These are phyloP conservation scores for Eriocheir sinensis DNA, from an alignment of 1,140 invertebrate species.

Conservation along the genomic window DNA sequence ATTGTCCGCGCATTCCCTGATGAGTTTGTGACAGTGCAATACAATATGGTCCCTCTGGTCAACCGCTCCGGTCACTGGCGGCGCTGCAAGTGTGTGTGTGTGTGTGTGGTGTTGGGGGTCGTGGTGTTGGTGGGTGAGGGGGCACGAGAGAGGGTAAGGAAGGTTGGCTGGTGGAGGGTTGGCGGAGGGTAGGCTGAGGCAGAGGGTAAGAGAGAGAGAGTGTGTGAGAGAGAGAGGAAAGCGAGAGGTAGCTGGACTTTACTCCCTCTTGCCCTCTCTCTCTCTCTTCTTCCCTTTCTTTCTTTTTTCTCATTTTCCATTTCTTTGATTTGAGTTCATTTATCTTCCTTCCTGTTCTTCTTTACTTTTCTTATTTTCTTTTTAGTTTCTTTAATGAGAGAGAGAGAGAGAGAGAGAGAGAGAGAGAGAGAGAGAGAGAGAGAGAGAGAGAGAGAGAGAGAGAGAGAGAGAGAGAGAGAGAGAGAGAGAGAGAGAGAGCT, in stretches of 20 bases:
- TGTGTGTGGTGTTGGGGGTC: neutral
- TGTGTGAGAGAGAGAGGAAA: constrained; percentile 10
- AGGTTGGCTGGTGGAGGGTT: constrained; percentile 10
- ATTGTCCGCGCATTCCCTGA: constrained; percentile 78
- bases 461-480: neutral
- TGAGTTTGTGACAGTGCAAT: constrained; percentile 78
- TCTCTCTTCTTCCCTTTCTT: neutral
- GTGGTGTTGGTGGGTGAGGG: neutral
- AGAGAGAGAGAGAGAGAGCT: too few species aligned
- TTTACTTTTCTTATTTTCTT: too few species aligned
- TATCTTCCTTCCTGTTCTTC: too few species aligned
- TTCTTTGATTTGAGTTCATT: too few species aligned
- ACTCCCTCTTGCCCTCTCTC: neutral
- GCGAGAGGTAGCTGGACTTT: neutral
- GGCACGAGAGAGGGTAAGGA: neutral
- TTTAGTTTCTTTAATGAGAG: too few species aligned
- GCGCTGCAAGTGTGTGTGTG: constrained; percentile 64
- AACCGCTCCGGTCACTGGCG: constrained; percentile 48
- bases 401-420: neutral
- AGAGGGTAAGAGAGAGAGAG: constrained; percentile 33
- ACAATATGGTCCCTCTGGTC: constrained; percentile 76
- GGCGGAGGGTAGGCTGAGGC: constrained; percentile 14
- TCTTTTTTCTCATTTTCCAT: neutral
- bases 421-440: neutral
- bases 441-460: neutral